Percentiles rank a stretch among this genome's conserved stretches.
phyloP scores from a whole-genome alignment of 30 jellyfish, hydroid and myxozoan species.

The Clytia hemisphaerica region DNA sequence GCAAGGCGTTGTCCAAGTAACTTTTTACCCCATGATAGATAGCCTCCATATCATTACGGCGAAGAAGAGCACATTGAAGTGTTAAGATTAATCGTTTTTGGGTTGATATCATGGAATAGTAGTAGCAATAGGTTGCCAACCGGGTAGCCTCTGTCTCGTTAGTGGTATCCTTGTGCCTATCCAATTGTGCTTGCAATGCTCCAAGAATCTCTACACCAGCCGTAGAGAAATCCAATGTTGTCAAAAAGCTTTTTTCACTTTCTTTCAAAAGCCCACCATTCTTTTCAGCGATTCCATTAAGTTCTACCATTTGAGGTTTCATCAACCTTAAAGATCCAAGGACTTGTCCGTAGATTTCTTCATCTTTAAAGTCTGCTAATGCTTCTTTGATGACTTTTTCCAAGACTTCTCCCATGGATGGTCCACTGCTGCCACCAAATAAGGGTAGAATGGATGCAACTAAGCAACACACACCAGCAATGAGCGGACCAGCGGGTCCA shows the following conservation, averaged over 20 bases:
- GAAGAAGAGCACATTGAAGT: background rate
- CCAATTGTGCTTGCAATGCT: background rate
- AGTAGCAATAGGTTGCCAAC: slow-evolving; percentile 1
- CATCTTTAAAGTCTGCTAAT: slow-evolving; percentile 7
- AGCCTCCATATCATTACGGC: slow-evolving; percentile 6
- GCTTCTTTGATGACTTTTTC: slow-evolving; percentile 2
- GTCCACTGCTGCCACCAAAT: slow-evolving; percentile 3
- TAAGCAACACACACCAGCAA: slow-evolving; percentile 6
- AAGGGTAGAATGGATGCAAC: slow-evolving; percentile 4
- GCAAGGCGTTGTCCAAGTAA: background rate
- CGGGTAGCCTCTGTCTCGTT: background rate
- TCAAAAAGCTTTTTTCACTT: background rate
- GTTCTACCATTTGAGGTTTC: background rate
- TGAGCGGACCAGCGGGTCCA: slow-evolving; percentile 10
- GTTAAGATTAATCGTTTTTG: background rate
- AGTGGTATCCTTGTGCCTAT: background rate
- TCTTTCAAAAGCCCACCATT: slow-evolving; percentile 3
- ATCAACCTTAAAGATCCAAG: background rate
- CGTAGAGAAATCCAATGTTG: background rate
- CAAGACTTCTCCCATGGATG: background rate
- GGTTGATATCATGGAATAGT: slow-evolving; percentile 2
- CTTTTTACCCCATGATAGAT: background rate
- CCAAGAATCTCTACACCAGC: slow-evolving; percentile 5
- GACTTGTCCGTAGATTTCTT: background rate
- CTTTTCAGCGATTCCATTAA: background rate